phyloP scores from a whole-genome alignment of 2,888 invertebrate genomes.

The Malthinus flaveolus region DNA sequence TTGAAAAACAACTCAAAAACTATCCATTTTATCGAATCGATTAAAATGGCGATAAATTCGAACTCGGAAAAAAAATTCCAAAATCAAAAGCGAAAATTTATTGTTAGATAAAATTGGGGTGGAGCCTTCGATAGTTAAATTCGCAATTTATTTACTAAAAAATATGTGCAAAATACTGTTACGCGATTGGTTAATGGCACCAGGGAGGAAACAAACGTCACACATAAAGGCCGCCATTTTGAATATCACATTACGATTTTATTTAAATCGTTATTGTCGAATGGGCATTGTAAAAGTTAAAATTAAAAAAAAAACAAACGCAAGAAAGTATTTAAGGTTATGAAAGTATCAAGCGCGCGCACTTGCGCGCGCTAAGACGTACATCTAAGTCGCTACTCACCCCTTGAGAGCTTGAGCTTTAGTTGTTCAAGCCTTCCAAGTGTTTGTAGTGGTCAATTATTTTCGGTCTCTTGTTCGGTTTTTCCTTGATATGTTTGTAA shows the following conservation, averaged over 20 bases:
- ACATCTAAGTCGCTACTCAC: constrained; percentile 1
- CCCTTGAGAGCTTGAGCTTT: background rate
- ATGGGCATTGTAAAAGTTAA: too few relatives aligned
- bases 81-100: constrained; percentile 1
- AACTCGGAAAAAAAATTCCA: background rate
- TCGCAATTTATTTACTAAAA: constrained; percentile 35
- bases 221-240: constrained; percentile 39
- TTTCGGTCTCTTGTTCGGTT: background rate
- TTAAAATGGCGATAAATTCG: too few relatives aligned
- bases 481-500: constrained; percentile 7
- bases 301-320: too few relatives aligned
- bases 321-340: too few relatives aligned
- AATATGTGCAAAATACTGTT: constrained; percentile 25
- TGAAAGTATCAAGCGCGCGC: background rate
- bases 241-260: constrained; percentile 6
- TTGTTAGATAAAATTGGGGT: constrained; percentile 16
- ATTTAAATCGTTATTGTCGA: background rate
- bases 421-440: background rate
- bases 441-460: constrained; percentile 6
- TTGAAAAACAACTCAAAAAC: too few relatives aligned
- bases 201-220: constrained; percentile 30
- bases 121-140: constrained; percentile 27
- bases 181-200: constrained; percentile 28
- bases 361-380: constrained; percentile 1
- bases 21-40: too few relatives aligned